Percentiles rank a stretch among this genome's conserved stretches.
Conservation (phyloP, 2,113 vertebrate species). For the Barbus barbus region DNA sequence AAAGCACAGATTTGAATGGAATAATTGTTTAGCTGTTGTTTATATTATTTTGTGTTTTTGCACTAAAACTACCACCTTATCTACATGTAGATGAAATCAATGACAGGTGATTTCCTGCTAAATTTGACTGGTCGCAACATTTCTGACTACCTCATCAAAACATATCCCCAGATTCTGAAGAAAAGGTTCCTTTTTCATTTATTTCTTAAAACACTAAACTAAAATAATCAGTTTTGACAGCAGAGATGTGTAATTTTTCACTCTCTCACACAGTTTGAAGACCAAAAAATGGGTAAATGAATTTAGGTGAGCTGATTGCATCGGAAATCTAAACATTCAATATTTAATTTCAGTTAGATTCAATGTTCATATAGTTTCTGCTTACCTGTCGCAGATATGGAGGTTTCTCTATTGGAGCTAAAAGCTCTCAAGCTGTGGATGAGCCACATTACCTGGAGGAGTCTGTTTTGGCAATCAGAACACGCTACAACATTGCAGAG, state of each 20-base stretch:
- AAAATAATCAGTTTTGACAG: background rate
- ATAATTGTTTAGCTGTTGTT: background rate
- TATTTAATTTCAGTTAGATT: slow-evolving; percentile 9
- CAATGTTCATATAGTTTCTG: background rate
- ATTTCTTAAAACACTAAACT: background rate
- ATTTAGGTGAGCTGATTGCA: slow-evolving; percentile 78
- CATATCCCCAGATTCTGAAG: slow-evolving; percentile 89
- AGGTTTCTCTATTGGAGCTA: slow-evolving; percentile 84
- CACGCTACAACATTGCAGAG: slow-evolving; percentile 65
- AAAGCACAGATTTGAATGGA: background rate
- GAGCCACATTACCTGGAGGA: slow-evolving; percentile 59
- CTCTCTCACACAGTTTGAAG: slow-evolving; percentile 73
- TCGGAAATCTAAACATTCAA: background rate
- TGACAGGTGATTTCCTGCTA: slow-evolving; percentile 85
- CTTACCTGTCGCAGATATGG: slow-evolving; percentile 77
- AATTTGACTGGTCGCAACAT: slow-evolving; percentile 92
- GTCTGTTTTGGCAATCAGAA: slow-evolving; percentile 68
- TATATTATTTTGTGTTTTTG: background rate
- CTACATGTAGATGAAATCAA: slow-evolving; percentile 65
- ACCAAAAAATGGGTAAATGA: slow-evolving; percentile 92
- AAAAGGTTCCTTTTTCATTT: slow-evolving; percentile 81
- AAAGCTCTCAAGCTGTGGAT: slow-evolving; percentile 61
- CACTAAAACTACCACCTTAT: background rate
- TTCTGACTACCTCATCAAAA: slow-evolving; percentile 96
- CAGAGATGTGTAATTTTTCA: background rate